Evolutionary conservation across 2,113 vertebrate genomes (phyloP).

Genomic region (Brachypteracias leptosomus): DNA sequence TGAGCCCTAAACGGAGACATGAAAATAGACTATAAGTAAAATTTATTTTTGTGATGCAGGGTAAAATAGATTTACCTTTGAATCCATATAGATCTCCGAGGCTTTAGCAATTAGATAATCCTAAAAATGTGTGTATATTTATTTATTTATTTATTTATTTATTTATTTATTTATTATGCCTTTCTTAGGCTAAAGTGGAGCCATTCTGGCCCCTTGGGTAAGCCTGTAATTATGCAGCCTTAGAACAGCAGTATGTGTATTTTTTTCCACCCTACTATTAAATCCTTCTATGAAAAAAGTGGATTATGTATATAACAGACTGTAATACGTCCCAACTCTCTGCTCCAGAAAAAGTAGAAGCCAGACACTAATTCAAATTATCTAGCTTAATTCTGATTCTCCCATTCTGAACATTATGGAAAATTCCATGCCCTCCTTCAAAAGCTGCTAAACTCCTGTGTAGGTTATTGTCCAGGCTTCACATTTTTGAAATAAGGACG

Average conservation of each 20-base stretch:
- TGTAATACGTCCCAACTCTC: background rate
- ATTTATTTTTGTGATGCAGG: background rate
- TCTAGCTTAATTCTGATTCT: background rate
- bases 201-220: background rate
- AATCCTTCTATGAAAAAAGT: conserved; percentile 17
- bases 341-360: background rate
- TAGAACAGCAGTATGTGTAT: background rate
- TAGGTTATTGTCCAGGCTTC: background rate
- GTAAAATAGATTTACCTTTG: conserved; percentile 4
- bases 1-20: background rate
- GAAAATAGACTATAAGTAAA: background rate
- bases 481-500: background rate
- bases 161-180: background rate
- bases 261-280: conserved; percentile 4
- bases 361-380: background rate
- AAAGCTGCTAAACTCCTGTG: background rate
- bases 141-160: background rate
- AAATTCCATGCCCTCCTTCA: fast-evolving
- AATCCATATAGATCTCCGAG: background rate
- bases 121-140: too few species aligned
- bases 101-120: background rate
- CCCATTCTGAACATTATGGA: background rate
- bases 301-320: background rate
- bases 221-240: background rate
- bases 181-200: background rate